Conservation (phyloP, 2,888 invertebrate genomes). For the Drosophila picticornis region DNA sequence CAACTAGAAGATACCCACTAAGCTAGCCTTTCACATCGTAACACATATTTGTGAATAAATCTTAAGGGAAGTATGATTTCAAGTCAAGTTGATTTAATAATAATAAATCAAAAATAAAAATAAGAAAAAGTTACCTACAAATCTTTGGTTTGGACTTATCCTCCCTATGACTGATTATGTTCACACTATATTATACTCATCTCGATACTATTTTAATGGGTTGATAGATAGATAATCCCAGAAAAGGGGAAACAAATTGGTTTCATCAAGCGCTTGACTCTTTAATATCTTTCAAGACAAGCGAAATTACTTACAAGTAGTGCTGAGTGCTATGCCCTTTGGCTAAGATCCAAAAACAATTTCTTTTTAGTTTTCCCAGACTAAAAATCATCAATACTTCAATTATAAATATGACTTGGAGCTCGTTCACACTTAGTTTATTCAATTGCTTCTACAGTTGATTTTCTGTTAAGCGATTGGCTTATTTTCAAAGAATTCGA, state of each 20-base stretch:
- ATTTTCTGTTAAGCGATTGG: background rate
- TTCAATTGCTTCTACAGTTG: background rate
- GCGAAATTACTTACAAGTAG: background rate
- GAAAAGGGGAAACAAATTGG: background rate
- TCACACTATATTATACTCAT: background rate
- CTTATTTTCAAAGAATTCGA: background rate
- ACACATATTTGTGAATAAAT: background rate
- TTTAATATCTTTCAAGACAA: background rate
- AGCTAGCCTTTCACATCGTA: background rate
- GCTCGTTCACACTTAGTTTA: background rate
- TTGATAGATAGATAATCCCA: background rate
- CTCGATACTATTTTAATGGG: background rate
- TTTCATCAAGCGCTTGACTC: background rate
- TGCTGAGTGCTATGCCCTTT: background rate
- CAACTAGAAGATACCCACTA: background rate
- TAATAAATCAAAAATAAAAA: background rate
- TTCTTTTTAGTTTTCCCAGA: background rate
- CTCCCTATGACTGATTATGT: background rate
- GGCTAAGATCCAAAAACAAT: background rate
- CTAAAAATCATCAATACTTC: background rate
- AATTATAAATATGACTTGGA: background rate
- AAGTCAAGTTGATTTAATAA: background rate
- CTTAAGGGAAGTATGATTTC: background rate
- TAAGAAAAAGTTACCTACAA: background rate
- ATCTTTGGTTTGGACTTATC: background rate